Conservation (phyloP, 2,797 vertebrate species). For the Sardinella longiceps region DNA sequence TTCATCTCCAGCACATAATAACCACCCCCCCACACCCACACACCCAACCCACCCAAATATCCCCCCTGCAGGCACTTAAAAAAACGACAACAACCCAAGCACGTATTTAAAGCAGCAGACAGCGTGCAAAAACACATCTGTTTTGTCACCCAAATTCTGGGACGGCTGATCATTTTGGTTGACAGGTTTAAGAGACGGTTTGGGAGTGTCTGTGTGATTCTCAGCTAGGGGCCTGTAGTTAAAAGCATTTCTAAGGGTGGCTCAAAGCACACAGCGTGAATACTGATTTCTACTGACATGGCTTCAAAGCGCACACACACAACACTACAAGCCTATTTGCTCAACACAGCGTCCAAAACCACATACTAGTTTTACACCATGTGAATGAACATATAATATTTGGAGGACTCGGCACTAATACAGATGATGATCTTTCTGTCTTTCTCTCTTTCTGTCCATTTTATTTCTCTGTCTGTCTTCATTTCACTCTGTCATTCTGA, state of each 20-base stretch:
- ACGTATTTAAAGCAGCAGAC: neutral
- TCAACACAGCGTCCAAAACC: neutral
- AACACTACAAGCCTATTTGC: neutral
- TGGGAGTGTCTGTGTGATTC: neutral
- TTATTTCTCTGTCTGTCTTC: neutral
- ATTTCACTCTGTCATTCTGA: neutral
- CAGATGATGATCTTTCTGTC: neutral
- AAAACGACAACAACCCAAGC: neutral
- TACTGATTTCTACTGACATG: conserved; percentile 12
- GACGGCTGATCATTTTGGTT: neutral
- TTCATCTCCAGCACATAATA: neutral
- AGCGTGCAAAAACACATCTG: neutral
- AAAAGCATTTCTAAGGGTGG: neutral
- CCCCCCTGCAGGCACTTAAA: neutral
- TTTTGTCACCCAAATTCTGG: neutral
- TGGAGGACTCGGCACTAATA: neutral
- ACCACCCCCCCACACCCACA: too few relatives aligned
- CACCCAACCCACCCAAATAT: neutral
- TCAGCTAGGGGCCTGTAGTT: neutral
- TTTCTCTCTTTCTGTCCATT: neutral
- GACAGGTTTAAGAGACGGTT: neutral
- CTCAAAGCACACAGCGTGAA: neutral
- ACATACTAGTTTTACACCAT: neutral
- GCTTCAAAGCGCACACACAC: neutral
- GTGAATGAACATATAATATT: neutral